These are phyloP conservation scores for Periophthalmus modestus DNA, from an alignment of 2,113 vertebrate genomes.

Conservation along the genomic window DNA sequence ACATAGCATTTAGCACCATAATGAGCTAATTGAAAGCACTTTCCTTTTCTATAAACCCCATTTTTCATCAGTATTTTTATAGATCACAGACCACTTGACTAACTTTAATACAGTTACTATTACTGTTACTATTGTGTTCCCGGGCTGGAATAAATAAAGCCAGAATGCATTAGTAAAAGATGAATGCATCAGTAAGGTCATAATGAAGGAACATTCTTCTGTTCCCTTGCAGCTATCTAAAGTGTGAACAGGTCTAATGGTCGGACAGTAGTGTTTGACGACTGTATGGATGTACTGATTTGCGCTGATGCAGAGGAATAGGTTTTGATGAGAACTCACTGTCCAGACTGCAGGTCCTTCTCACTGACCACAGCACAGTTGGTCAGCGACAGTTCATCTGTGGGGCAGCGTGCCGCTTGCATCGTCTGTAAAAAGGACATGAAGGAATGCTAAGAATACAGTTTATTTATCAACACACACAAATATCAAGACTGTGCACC, in stretches of 20 bases:
- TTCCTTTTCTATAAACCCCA: background rate
- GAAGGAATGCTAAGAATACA: background rate
- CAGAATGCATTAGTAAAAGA: too few species aligned
- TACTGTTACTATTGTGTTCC: too few species aligned
- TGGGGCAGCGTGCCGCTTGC: constrained; percentile 96
- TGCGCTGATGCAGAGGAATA: background rate
- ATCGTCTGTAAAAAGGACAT: constrained; percentile 76
- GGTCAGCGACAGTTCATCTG: constrained; percentile 93
- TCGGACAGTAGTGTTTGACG: background rate
- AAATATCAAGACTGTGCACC: background rate
- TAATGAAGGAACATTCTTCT: background rate
- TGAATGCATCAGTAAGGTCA: too few species aligned
- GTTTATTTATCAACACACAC: background rate
- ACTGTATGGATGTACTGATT: background rate
- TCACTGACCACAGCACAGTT: constrained; percentile 97
- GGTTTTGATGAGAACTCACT: constrained; percentile 81
- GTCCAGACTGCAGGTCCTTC: constrained; percentile 93
- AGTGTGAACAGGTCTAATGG: background rate
- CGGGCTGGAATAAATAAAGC: too few species aligned
- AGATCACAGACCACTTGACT: background rate
- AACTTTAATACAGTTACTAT: background rate
- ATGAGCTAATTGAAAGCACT: background rate
- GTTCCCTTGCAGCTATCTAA: too few species aligned
- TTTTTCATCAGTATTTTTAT: background rate
- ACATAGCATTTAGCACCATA: background rate